A percentile compares a stretch with the other conserved stretches of the same genome.
phyloP scores from a whole-genome alignment of 2,888 invertebrate species.

The Kuschelorhynchus macadamiae region DNA sequence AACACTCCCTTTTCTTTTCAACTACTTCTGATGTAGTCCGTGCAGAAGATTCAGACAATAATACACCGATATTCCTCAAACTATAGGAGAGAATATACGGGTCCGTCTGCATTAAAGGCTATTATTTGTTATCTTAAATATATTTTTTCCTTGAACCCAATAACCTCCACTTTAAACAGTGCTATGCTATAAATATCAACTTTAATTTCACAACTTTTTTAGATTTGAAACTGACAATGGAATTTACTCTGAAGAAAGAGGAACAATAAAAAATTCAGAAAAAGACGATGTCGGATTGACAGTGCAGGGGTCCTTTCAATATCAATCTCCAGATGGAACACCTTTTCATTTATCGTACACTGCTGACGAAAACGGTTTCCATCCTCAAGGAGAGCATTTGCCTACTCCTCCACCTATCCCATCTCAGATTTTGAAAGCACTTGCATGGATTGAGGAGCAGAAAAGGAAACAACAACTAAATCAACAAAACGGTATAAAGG shows the following conservation, averaged over 20 bases:
- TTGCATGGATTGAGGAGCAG: conserved; percentile 26
- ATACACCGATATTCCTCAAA: too few relatives aligned
- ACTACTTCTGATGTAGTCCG: too few relatives aligned
- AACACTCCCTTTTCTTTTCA: too few relatives aligned
- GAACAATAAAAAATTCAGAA: conserved; percentile 1
- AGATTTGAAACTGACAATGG: conserved; percentile 38
- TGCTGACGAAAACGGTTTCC: conserved; percentile 38
- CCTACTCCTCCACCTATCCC: conserved; percentile 41
- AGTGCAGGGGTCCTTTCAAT: conserved; percentile 26
- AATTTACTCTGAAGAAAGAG: conserved; percentile 28
- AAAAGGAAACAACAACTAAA: background rate
- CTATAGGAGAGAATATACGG: too few relatives aligned
- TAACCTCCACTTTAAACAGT: too few relatives aligned
- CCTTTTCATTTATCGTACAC: conserved; percentile 27
- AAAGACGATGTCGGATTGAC: background rate
- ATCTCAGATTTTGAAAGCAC: conserved; percentile 24
- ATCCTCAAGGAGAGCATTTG: conserved; percentile 24
- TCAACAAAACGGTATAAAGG: conserved; percentile 4
- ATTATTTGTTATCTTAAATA: too few relatives aligned
- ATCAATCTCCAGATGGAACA: conserved; percentile 37
- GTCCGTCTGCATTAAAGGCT: too few relatives aligned
- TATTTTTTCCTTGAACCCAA: too few relatives aligned
- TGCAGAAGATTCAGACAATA: too few relatives aligned
- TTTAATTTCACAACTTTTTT: too few relatives aligned
- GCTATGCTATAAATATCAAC: too few relatives aligned